These are phyloP conservation scores for Quadriops clusia DNA, from an alignment of 2,888 invertebrate species.

Conservation along the genomic window DNA sequence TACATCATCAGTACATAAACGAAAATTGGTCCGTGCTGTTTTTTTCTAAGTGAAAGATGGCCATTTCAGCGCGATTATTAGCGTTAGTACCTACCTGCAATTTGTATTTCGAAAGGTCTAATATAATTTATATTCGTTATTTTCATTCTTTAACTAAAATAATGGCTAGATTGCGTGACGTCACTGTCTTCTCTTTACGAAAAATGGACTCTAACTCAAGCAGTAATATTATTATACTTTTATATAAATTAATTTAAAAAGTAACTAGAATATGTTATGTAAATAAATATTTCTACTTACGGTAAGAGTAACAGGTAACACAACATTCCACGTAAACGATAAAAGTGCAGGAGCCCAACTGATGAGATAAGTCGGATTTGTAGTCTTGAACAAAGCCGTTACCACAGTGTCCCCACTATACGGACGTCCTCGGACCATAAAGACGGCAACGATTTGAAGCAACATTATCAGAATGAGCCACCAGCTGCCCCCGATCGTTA, in stretches of 20 bases:
- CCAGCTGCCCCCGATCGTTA: constrained; percentile 75
- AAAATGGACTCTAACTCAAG: no score
- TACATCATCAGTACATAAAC: no score
- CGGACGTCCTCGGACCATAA: constrained; percentile 75
- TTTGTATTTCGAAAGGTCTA: no score
- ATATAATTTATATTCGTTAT: no score
- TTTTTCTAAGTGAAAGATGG: no score
- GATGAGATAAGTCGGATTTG: constrained; percentile 36
- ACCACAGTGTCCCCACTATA: constrained; percentile 69
- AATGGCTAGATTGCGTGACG: no score
- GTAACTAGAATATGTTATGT: background rate
- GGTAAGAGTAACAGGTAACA: constrained; percentile 70
- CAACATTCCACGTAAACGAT: constrained; percentile 80
- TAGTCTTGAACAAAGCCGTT: constrained; percentile 45
- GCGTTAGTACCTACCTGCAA: no score
- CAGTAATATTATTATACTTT: no score
- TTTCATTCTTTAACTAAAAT: no score
- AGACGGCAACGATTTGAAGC: constrained; percentile 67
- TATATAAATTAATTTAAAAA: no score
- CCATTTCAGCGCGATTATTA: no score
- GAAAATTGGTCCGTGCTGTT: no score
- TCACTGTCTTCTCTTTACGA: background rate
- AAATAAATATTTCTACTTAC: constrained; percentile 38
- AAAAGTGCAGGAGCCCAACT: constrained; percentile 56
- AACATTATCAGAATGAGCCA: constrained; percentile 73